Percentiles rank a stretch among this genome's conserved stretches.
phyloP scores from a whole-genome alignment of 2,797 vertebrate genomes.

The Cheirogaleus major region DNA sequence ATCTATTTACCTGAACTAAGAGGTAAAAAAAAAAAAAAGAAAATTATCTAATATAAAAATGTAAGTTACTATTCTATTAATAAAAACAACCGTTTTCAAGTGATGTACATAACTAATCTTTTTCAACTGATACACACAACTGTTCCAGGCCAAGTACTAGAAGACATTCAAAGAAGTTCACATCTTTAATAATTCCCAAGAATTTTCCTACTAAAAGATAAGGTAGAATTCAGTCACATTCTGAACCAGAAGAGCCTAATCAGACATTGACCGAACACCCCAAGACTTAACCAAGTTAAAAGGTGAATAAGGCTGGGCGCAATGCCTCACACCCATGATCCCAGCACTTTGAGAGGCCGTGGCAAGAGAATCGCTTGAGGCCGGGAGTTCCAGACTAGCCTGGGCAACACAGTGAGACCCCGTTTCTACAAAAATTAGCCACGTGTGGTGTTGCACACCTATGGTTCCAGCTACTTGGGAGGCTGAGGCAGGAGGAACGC shows the following conservation, averaged over 20 bases:
- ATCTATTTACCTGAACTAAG: no score
- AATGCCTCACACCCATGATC: background rate
- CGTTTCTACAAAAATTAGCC: no score
- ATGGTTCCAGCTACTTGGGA: background rate
- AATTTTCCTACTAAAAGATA: conserved; percentile 50
- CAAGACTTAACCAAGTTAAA: conserved; percentile 1
- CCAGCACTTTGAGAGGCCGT: background rate
- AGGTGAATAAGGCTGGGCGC: background rate
- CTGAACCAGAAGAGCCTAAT: conserved; percentile 45
- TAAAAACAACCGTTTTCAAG: background rate
- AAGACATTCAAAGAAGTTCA: conserved; percentile 6
- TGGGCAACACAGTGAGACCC: no score
- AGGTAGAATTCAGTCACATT: conserved; percentile 34
- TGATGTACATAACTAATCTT: background rate
- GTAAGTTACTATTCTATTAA: background rate
- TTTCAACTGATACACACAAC: background rate
- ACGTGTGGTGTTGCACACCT: no score
- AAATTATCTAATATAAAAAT: conserved; percentile 42
- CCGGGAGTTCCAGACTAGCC: no score
- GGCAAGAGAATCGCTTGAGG: background rate
- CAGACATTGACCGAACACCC: conserved; percentile 11
- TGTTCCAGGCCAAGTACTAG: background rate
- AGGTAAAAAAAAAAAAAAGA: no score
- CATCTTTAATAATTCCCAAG: conserved; percentile 14
- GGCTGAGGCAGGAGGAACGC: background rate